A percentile compares a stretch with the other conserved stretches of the same genome.
Conservation (phyloP, 2,797 vertebrate genomes). For the Corythornis leucogaster region DNA sequence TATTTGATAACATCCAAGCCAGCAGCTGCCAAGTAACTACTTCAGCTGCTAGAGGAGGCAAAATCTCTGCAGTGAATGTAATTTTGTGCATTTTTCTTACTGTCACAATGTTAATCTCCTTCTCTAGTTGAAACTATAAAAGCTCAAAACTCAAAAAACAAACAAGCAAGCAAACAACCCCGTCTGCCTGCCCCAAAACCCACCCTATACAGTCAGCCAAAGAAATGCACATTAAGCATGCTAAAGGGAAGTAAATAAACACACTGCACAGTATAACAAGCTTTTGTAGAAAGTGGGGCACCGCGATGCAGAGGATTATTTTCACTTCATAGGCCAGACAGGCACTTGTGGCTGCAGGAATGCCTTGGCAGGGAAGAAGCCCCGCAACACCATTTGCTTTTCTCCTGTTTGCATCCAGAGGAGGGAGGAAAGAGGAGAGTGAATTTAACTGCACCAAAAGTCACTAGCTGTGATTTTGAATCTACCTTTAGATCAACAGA, state of each 20-base stretch:
- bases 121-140: not conserved
- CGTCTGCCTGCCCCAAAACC: not conserved
- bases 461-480: not conserved
- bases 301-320: not conserved
- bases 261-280: not conserved
- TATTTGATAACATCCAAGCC: not conserved
- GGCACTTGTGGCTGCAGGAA: not conserved
- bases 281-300: not conserved
- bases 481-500: not conserved
- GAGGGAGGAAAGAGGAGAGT: not conserved
- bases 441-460: not conserved
- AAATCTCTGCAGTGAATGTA: slow-evolving; percentile 21
- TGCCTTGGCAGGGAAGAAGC: not conserved
- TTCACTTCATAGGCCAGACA: not conserved
- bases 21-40: slow-evolving; percentile 56
- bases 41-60: slow-evolving; percentile 39
- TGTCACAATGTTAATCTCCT: slow-evolving; percentile 34
- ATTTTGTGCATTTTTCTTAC: slow-evolving; percentile 27
- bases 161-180: not conserved
- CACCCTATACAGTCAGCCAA: not conserved
- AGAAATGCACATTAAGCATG: not conserved
- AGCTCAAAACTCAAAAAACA: slow-evolving; percentile 3
- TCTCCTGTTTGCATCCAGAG: not conserved
- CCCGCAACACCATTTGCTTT: not conserved
- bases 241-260: not conserved